phyloP scores from a whole-genome alignment of 64 coral and sea anemone species.

The Exaiptasia diaphana region DNA sequence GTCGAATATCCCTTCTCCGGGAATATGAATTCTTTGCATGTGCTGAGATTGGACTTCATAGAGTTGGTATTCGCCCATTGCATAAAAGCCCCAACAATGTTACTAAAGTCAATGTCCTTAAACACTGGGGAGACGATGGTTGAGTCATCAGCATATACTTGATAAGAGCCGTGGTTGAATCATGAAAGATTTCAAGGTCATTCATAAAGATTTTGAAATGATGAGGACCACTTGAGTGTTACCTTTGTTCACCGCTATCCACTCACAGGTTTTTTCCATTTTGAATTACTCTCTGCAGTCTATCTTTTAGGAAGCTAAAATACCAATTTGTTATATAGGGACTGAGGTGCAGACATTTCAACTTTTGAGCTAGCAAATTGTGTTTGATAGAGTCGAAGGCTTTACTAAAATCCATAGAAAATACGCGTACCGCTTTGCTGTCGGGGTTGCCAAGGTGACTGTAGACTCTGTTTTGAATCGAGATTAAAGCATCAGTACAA shows the following conservation, averaged over 20 bases:
- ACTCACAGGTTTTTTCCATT: neutral
- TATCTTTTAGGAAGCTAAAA: neutral
- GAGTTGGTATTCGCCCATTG: neutral
- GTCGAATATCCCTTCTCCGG: no score
- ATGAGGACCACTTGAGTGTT: neutral
- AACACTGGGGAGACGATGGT: neutral
- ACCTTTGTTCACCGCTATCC: neutral
- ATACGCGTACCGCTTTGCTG: neutral
- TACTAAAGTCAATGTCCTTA: neutral
- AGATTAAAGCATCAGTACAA: slow-evolving; percentile 40
- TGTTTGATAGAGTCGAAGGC: neutral
- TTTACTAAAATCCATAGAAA: slow-evolving; percentile 8
- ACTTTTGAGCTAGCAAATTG: neutral
- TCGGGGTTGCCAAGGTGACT: neutral
- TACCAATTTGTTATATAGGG: slow-evolving; percentile 5
- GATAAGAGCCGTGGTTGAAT: neutral
- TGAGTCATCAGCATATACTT: neutral
- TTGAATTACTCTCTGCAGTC: neutral
- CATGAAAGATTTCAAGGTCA: neutral
- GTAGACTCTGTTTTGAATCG: neutral
- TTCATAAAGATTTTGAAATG: neutral
- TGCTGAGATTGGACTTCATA: no score
- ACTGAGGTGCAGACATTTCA: neutral
- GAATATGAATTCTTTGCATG: no score
- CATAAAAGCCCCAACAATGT: neutral